Evolutionary conservation across 2,113 vertebrate species (phyloP).

Genomic region (Chunga burmeisteri): DNA sequence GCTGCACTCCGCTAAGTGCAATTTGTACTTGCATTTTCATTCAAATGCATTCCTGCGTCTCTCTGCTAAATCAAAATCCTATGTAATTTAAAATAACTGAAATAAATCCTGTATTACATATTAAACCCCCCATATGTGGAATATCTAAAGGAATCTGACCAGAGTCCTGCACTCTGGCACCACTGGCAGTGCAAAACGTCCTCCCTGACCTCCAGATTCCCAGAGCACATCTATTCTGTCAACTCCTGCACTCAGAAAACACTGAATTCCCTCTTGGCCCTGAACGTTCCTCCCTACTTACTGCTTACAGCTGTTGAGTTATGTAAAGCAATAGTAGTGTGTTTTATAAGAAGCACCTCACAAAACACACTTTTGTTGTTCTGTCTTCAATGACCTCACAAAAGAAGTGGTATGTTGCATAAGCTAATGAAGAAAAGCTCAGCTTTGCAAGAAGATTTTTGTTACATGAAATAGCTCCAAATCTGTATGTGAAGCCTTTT

Average conservation of each 20-base stretch:
- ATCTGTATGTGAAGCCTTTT: background rate
- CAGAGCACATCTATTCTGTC: background rate
- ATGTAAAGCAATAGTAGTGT: background rate
- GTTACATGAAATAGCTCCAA: background rate
- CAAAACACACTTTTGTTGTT: background rate
- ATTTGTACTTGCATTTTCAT: background rate
- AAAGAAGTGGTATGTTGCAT: background rate
- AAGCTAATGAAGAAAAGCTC: background rate
- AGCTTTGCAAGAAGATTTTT: background rate
- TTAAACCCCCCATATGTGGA: accelerated
- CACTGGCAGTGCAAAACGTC: background rate
- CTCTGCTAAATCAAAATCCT: background rate
- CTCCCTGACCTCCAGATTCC: background rate
- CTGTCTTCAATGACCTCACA: background rate
- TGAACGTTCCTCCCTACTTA: background rate
- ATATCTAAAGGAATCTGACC: background rate
- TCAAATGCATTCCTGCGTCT: background rate
- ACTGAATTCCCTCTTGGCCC: background rate
- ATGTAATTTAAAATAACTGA: background rate
- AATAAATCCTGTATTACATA: background rate
- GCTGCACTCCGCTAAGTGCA: background rate
- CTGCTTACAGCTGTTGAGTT: background rate
- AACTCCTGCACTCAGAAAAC: background rate
- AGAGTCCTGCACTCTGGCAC: background rate
- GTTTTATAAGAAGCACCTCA: background rate